phyloP scores from a whole-genome alignment of 1,140 invertebrate species.

The Dendrolimus kikuchii region DNA sequence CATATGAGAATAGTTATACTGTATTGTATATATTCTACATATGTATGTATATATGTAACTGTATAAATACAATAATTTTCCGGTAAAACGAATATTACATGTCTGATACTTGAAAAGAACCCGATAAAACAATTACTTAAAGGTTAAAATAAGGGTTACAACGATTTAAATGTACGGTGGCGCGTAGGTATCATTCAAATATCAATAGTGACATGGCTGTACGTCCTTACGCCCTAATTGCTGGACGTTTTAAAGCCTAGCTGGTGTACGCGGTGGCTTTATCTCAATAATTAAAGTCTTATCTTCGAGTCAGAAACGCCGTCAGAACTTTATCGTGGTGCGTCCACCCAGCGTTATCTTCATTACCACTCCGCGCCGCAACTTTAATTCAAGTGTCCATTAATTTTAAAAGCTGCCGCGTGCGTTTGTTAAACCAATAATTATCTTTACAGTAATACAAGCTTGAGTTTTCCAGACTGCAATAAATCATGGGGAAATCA shows the following conservation, averaged over 20 bases:
- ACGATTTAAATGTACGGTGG: background rate
- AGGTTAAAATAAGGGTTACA: too few relatives aligned
- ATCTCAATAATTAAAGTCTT: slow-evolving; percentile 61
- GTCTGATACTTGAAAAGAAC: too few relatives aligned
- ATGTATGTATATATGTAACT: too few relatives aligned
- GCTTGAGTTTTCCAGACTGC: slow-evolving; percentile 30
- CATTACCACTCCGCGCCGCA: slow-evolving; percentile 50
- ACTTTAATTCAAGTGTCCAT: slow-evolving; percentile 63
- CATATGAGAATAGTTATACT: too few relatives aligned
- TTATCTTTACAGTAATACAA: slow-evolving; percentile 53
- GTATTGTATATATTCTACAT: too few relatives aligned
- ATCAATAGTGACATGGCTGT: slow-evolving; percentile 1
- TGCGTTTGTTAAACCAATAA: slow-evolving; percentile 55
- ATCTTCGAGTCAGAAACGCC: slow-evolving; percentile 46
- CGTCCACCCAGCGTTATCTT: slow-evolving; percentile 56
- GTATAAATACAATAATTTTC: too few relatives aligned
- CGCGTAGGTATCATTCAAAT: background rate
- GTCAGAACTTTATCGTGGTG: slow-evolving; percentile 53
- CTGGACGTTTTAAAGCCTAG: slow-evolving; percentile 32
- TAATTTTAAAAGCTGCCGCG: slow-evolving; percentile 61
- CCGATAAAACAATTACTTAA: too few relatives aligned
- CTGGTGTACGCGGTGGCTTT: slow-evolving; percentile 28
- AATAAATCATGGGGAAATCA: slow-evolving; percentile 54
- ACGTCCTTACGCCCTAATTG: slow-evolving; percentile 13
- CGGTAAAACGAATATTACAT: too few relatives aligned